Percentiles rank a stretch among this genome's conserved stretches.
Evolutionary conservation across 2,797 vertebrate genomes (phyloP).

Genomic region (Macropus fuliginosus): DNA sequence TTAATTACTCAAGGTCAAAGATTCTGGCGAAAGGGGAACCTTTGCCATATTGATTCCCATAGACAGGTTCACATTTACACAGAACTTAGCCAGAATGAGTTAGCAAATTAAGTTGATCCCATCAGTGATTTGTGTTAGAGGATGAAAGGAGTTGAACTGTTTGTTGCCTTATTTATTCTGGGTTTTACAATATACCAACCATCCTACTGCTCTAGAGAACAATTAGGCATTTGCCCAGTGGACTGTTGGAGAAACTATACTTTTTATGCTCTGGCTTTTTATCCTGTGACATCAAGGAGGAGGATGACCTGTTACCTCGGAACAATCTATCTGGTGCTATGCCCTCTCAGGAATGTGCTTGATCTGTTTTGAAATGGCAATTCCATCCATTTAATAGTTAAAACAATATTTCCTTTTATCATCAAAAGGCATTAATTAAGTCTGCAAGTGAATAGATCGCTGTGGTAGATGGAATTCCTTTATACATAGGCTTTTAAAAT

Average conservation of each 20-base stretch:
- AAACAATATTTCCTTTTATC: neutral
- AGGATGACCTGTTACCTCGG: neutral
- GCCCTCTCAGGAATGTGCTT: neutral
- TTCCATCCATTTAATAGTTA: neutral
- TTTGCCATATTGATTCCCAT: neutral
- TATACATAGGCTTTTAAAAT: neutral
- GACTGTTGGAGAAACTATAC: neutral
- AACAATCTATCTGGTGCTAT: neutral
- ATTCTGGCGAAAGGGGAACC: neutral
- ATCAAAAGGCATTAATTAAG: neutral
- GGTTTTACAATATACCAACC: neutral
- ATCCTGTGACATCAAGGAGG: neutral
- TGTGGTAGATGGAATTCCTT: neutral
- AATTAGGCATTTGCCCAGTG: neutral
- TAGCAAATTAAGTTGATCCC: neutral
- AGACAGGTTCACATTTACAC: neutral
- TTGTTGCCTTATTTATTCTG: neutral
- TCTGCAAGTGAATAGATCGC: neutral
- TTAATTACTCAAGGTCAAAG: neutral
- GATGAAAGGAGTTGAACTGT: neutral
- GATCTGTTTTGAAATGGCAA: neutral
- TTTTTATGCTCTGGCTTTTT: constrained; percentile 5
- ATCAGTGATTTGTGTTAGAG: neutral
- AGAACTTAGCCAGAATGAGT: neutral
- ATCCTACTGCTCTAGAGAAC: neutral